Base-by-base conservation (phyloP, 35 echinoderm and acorn worm species). In the Chiridota heheva region DNA sequence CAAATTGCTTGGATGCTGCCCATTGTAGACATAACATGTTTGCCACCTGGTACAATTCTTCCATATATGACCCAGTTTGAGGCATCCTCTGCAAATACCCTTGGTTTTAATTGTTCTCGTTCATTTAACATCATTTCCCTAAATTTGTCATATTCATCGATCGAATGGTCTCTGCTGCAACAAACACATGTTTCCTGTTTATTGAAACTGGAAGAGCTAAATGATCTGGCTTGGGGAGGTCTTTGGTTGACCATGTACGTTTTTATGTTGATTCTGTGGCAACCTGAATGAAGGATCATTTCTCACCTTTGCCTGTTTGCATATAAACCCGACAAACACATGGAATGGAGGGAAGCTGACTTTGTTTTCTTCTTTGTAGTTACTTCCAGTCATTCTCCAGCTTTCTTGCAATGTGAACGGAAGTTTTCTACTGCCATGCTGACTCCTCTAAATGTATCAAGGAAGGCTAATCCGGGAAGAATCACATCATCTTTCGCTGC, bases 401-500 rank as follows among this genome's bases (percentile, higher is more conserved):
- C 63, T 71, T 55, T 88, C 85, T 68, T 88, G 85, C 26, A 88
- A 22, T 60, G 15, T 41, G 63, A 69, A 78, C 27, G 85, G 85
- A 17, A 86, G 68, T 36, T 86, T 86, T 76, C 72, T 32, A 87
- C 84, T 18, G 69, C 39, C 5, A 64, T 64, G 42, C 46, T 78
- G 24, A 78, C 60, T 31, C 84, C 84, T 37, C 46, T 76, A 16
- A 42, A 35, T 25, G 84, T 87, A 44, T 87, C 84, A 18, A 78
- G 40, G 39, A 66, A 87, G 18, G 56, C 62, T 65, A 87, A 40
- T 30, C 84, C 84, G 5, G 84, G 73, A 24, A 78, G 36, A 77
- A 12, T 22, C 24, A 49, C 84, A 77, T 87, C 84, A 16, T 67
- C 28, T 35, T 78, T 78, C n/a, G 73, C 84, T 37, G 36, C 73